Conservation (phyloP, 2,113 vertebrate species). For the Hymenochirus boettgeri region DNA sequence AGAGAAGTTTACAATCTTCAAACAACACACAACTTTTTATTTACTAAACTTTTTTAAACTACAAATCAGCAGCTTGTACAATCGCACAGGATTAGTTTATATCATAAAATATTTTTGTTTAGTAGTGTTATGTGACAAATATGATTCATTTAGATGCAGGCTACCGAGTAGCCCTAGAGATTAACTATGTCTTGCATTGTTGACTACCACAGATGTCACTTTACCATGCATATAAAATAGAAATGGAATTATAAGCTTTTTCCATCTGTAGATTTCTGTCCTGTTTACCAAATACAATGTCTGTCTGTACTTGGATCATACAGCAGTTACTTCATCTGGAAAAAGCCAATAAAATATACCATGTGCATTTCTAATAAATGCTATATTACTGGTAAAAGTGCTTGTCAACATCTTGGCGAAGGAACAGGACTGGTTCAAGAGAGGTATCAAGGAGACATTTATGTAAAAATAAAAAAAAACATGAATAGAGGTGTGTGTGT, state of each 20-base stretch:
- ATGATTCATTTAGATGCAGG: constrained; percentile 19
- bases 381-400: too few species aligned
- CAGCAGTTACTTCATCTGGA: not conserved
- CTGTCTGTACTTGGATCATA: constrained; percentile 3
- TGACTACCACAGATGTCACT: constrained; percentile 9
- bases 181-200: constrained; percentile 7
- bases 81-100: too few species aligned
- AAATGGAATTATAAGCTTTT: constrained; percentile 1
- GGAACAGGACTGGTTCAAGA: too few species aligned
- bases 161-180: constrained; percentile 4
- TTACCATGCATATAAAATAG: not conserved
- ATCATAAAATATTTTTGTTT: not conserved
- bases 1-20: too few species aligned
- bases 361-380: too few species aligned
- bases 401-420: too few species aligned
- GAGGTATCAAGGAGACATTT: too few species aligned
- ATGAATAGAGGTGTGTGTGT: too few species aligned
- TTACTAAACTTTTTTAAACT: not conserved
- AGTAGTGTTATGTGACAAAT: constrained; percentile 7
- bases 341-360: too few species aligned
- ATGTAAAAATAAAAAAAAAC: too few species aligned
- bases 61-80: too few species aligned
- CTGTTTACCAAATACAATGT: constrained; percentile 2
- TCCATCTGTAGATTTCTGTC: constrained; percentile 14
- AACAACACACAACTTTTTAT: too few species aligned